These are phyloP conservation scores for Phalanger gymnotis DNA, from an alignment of 2,797 vertebrate species.

Conservation along the genomic window DNA sequence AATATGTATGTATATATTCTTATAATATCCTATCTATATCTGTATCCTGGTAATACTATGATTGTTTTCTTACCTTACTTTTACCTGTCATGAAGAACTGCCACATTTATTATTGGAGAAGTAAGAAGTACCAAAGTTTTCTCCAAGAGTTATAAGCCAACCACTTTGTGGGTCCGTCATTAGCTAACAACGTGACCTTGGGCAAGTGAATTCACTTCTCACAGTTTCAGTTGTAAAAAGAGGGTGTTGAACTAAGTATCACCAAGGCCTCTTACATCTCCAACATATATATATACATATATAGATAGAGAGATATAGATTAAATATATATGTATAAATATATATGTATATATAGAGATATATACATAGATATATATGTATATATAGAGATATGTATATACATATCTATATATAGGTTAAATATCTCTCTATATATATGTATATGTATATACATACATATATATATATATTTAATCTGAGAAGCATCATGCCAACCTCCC, in stretches of 20 bases:
- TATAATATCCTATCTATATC: not conserved
- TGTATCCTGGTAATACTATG: not conserved
- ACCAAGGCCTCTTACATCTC: not conserved
- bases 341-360: too few species aligned
- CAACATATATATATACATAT: too few species aligned
- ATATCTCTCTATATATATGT: too few species aligned
- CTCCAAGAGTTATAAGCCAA: conserved; percentile 25
- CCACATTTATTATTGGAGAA: conserved; percentile 17
- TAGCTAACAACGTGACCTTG: not conserved
- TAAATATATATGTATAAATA: too few species aligned
- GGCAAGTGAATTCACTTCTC: not conserved
- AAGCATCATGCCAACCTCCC: too few species aligned
- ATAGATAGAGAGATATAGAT: too few species aligned
- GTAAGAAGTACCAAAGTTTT: conserved; percentile 3
- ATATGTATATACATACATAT: too few species aligned
- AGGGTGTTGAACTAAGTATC: not conserved
- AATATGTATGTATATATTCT: not conserved
- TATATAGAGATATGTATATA: too few species aligned
- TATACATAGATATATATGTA: too few species aligned
- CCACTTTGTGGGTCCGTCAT: conserved; percentile 47
- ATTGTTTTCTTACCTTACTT: conserved; percentile 9
- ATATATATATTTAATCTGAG: too few species aligned
- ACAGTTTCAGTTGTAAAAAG: not conserved
- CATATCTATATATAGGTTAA: too few species aligned
- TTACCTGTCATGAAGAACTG: conserved; percentile 3